Base-by-base conservation (phyloP, 2,888 invertebrate species). In the Diarsia dahlii region DNA sequence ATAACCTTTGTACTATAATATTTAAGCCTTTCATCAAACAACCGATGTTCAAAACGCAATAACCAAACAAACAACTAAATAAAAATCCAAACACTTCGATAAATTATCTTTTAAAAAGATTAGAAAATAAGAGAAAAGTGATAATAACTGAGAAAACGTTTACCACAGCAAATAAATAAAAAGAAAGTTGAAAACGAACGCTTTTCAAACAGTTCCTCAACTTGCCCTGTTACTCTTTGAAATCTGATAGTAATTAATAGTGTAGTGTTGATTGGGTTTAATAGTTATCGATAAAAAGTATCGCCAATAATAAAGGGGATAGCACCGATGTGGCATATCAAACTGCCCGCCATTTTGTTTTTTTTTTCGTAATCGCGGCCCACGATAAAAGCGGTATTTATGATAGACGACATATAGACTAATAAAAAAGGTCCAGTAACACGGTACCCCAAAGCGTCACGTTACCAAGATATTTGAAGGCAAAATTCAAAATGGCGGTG, bases 151-250 rank as follows among this genome's bases (percentile, higher is more conserved):
- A 39, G 20, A 62, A 73, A 70, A 12, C 56, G 50, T 63, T 69
- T 67, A 71, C 78, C 67, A 15, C 71, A 62, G 28, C 39, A 79
- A 82, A 85, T 78, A 74, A 75, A 78, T 63, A 63, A 75, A 78
- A 80, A 81, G 76, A 74, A 79, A 79, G 23, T 60, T 60, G 23
- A 62, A 71, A 78, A 75, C 45, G 62, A 52, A 73, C 15, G 56
- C 69, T 72, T 65, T 62, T 74, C 62, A 68, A 83, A 81, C 72
- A 71, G 58, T 70, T 69, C 63, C 20, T 78, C 78, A 76, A 78
- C 80, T 85, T 82, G 67, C 80, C 77, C 82, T 84, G 82, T 86
- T 85, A 87, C 87, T 84, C 81, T 88, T 84, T 87, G 84, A 85
- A 84, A 85, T 81, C 84, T 74, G 72, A 84, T 85, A 87, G 85